Base-by-base conservation (phyloP, 2,888 invertebrate genomes). In the Andrena chrysosceles region DNA sequence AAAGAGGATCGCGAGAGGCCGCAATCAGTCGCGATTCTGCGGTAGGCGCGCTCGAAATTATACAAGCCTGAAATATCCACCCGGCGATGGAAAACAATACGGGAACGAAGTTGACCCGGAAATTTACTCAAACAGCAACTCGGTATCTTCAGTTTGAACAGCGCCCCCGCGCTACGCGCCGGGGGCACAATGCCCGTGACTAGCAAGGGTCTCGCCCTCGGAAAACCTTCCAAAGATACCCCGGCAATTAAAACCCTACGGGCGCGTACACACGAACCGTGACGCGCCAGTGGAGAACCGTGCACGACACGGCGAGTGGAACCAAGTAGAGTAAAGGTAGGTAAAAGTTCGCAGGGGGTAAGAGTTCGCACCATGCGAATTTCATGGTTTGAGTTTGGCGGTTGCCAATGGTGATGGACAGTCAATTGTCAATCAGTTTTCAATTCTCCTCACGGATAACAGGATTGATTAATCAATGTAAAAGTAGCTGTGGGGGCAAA, bases 141-240 rank as follows among this genome's bases (percentile, higher is more conserved):
- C 73, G 72, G 76, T 71, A 82, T 81, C 82, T 69, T 83, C 35
- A 67, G 77, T 77, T 83, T 82, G 82, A 82, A 82, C 82, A 77
- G 64, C 66, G 66, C 52, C 31, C 13, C 69, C 8, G 33, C 63
- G 42, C 33, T 20, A 62, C 16, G 16, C 8, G 20, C 42, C 42
- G 42, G 23, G 4, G 2, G 3, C 16, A 8, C 48, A 60, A 59
- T 60, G 33, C 33, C 20, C 1, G 1, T 59, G 23, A 26, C 33
- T 54, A 23, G 56, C 23, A 54, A 20, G 63, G 56, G 42, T 23
- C 23, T 56, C 72, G 31, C 49, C 23, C 31, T 20, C 49, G 29
- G 26, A 8, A 69, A 63, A 52, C 23, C 56, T 64, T n/a, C 68
- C 63, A 73, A 81, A 79, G 80, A 73, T 69, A 73, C 52, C 68